phyloP scores from a whole-genome alignment of 2,888 invertebrate species.

The Cataglyphis cursor region DNA sequence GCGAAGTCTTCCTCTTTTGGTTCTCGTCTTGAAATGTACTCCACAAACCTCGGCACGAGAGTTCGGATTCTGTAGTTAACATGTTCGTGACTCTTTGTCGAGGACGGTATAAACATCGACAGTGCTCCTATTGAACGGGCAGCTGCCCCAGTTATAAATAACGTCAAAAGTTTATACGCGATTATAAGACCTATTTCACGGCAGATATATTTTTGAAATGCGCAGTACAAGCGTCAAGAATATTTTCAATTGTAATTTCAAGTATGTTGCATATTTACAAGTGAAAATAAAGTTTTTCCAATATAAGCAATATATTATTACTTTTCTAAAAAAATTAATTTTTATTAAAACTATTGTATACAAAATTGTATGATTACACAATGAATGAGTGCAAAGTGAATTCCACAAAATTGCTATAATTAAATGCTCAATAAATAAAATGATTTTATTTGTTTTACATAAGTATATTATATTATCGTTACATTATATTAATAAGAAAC shows the following conservation, averaged over 20 bases:
- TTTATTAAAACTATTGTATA: constrained; percentile 28
- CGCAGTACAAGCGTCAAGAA: neutral
- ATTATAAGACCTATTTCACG: constrained; percentile 48
- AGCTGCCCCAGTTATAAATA: constrained; percentile 47
- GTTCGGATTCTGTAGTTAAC: constrained; percentile 20
- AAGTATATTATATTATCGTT: constrained; percentile 1
- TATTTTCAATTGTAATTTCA: neutral
- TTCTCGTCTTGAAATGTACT: constrained; percentile 24
- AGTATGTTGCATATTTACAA: neutral
- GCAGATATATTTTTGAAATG: constrained; percentile 30
- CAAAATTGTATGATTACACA: constrained; percentile 6
- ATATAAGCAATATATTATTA: neutral
- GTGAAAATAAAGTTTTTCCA: neutral
- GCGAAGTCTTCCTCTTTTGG: neutral
- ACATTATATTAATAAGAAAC: neutral
- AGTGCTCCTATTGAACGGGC: constrained; percentile 25
- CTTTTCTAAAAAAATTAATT: neutral
- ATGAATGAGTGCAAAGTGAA: neutral
- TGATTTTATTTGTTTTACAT: neutral
- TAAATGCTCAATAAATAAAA: neutral
- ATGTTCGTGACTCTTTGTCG: constrained; percentile 18
- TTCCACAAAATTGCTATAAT: neutral
- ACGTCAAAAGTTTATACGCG: constrained; percentile 44
- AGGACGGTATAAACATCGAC: constrained; percentile 19
- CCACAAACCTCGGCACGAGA: neutral